A percentile compares a stretch with the other conserved stretches of the same genome.
Conservation (phyloP, 2,113 vertebrate genomes). For the Scomber scombrus region DNA sequence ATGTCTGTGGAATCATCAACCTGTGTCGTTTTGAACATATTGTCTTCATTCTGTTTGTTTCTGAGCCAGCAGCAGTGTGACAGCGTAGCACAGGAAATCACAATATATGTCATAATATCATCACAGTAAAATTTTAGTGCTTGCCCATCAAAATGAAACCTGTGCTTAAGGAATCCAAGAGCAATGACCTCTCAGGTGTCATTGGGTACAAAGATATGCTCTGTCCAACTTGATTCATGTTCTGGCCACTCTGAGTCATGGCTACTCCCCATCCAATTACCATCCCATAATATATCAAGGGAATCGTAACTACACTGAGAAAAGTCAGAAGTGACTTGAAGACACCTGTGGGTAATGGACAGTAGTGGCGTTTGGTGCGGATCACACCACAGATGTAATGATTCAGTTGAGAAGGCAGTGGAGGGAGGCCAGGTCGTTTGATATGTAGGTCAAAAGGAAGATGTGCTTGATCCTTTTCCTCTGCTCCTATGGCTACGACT, state of each 20-base stretch:
- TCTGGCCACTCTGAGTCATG: conserved; percentile 79
- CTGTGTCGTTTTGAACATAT: neutral
- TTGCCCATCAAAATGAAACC: conserved; percentile 48
- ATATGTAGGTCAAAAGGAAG: conserved; percentile 79
- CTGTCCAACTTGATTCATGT: conserved; percentile 84
- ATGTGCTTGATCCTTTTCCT: conserved; percentile 55
- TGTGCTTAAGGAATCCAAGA: conserved; percentile 39
- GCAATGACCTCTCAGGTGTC: conserved; percentile 65
- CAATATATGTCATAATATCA: conserved; percentile 30
- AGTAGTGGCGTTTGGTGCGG: conserved; percentile 67
- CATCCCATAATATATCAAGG: conserved; percentile 80
- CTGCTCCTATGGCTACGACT: conserved; percentile 41
- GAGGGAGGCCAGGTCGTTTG: conserved; percentile 61
- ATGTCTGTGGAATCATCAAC: neutral
- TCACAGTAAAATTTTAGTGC: conserved; percentile 29
- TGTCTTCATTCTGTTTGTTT: neutral
- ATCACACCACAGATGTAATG: conserved; percentile 71
- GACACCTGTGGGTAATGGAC: conserved; percentile 81
- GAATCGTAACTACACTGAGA: conserved; percentile 64
- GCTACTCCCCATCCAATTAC: conserved; percentile 84
- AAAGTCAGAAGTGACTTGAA: conserved; percentile 71
- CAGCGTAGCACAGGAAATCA: conserved; percentile 8
- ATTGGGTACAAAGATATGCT: conserved; percentile 70
- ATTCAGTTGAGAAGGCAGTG: conserved; percentile 52
- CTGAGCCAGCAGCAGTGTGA: neutral